Base-by-base conservation (phyloP, 2,113 vertebrate species). In the Andinoacara biseriatus region DNA sequence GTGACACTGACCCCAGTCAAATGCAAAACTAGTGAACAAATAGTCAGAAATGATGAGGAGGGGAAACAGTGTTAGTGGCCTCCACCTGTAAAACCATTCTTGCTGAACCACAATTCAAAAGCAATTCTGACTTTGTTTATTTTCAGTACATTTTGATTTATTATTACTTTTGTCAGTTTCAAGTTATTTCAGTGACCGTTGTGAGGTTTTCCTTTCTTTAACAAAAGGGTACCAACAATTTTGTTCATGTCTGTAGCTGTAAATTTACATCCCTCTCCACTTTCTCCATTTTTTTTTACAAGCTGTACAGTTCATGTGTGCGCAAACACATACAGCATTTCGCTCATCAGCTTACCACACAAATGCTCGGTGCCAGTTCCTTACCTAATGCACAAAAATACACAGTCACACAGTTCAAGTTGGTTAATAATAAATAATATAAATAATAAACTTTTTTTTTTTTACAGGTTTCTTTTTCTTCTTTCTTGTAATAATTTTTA, bases 261-360 rank as follows among this genome's bases (percentile, higher is more conserved):
- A 56, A 67, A 57, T 49, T 69, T 46, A 14, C 49, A 52, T 87
- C 86, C 86, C 58, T 87, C 83, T 74, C 26, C 75, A 63, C 26
- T 65, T 17, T 67, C 58, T 78, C 57, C 17, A 52, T n/a, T 26
- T 52, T 31, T n/a, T n/a, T 52, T 43, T 52, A n/a, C 52, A 10
- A 52, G 31, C 24, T 72, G 43, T 26, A 72, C 43, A 72, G 33
- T 33, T 33, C 33, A 33, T 33, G 33, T 52, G 43, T 13, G 43
- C 10, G 38, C 26, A 60, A n/a, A 76, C 18, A 60, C 52, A 35
- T 7, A 14, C 9, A 38, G 35, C 35, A 38, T 43, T 14, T 81
- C 74, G 65, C 22, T 74, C 58, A 33, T 87, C 78, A 67, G 56
- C 29, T 80, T 38, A 67, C 76, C 78, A 79, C 26, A 18, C 29